phyloP scores from a whole-genome alignment of 2,797 vertebrate species.

The Falco biarmicus region DNA sequence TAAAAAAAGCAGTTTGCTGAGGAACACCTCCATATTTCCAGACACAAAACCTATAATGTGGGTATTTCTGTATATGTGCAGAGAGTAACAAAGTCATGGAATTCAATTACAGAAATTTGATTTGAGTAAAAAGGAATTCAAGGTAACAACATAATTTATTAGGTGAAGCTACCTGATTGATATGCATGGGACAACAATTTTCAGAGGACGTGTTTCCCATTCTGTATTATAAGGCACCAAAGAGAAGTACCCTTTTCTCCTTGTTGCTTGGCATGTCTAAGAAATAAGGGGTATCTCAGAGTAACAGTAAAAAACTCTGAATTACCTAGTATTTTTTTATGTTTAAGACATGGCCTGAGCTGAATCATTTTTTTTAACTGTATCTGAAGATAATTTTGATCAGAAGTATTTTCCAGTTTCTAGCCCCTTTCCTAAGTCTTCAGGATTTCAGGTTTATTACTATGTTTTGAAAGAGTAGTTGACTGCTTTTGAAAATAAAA shows the following conservation, averaged over 20 bases:
- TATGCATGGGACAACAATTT: neutral
- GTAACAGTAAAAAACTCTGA: neutral
- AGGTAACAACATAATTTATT: neutral
- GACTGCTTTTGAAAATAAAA: neutral
- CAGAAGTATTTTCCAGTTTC: neutral
- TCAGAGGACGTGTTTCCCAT: neutral
- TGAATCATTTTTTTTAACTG: neutral
- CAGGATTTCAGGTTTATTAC: neutral
- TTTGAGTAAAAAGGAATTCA: neutral
- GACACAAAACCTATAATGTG: neutral
- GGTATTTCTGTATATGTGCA: neutral
- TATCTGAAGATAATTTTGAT: neutral
- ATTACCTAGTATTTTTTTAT: conserved; percentile 9
- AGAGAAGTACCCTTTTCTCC: neutral
- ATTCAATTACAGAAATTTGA: neutral
- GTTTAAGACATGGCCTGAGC: neutral
- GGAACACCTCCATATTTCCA: neutral
- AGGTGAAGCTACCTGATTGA: neutral
- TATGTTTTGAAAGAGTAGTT: neutral
- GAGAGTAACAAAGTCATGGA: neutral
- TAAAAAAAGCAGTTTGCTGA: neutral
- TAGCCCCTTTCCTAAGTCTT: neutral
- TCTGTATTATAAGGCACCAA: neutral
- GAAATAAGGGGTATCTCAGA: neutral
- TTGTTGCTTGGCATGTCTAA: neutral